Evolutionary conservation across 1,140 invertebrate genomes (phyloP).

Genomic region (Drosophila bocqueti): DNA sequence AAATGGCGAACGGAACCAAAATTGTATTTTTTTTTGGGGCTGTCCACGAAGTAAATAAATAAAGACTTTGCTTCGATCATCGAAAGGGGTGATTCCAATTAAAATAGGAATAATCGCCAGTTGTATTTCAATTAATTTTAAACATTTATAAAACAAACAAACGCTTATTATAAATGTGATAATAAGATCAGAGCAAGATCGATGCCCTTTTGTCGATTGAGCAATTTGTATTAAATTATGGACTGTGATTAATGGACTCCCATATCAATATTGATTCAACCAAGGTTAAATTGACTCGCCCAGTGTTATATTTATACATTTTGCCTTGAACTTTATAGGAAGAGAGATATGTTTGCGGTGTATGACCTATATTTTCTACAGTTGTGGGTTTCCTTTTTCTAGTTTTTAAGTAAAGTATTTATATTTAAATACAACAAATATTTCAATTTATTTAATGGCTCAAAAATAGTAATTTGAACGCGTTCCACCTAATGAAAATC

Average conservation of each 20-base stretch:
- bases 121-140: conserved; percentile 5
- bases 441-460: not conserved
- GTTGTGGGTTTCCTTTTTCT: not conserved
- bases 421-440: not conserved
- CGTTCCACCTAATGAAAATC: not conserved
- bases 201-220: conserved; percentile 15
- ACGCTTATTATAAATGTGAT: conserved; percentile 10
- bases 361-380: not conserved
- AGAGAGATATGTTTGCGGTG: conserved; percentile 1
- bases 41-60: conserved; percentile 22
- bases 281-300: conserved; percentile 6
- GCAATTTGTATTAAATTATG: conserved; percentile 18
- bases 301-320: conserved; percentile 4
- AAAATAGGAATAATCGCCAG: not conserved
- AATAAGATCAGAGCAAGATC: conserved; percentile 26
- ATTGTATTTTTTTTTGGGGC: conserved; percentile 1
- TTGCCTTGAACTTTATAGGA: conserved; percentile 34
- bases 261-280: conserved; percentile 2
- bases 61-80: conserved; percentile 1
- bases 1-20: conserved; percentile 35
- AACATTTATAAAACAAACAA: conserved; percentile 34
- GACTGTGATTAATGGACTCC: conserved; percentile 21
- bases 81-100: conserved; percentile 8
- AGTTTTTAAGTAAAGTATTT: too few relatives aligned
- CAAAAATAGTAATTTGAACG: not conserved